A percentile compares a stretch with the other conserved stretches of the same genome.
phyloP scores from a whole-genome alignment of 1,140 invertebrate genomes.

The Drosophila auraria region DNA sequence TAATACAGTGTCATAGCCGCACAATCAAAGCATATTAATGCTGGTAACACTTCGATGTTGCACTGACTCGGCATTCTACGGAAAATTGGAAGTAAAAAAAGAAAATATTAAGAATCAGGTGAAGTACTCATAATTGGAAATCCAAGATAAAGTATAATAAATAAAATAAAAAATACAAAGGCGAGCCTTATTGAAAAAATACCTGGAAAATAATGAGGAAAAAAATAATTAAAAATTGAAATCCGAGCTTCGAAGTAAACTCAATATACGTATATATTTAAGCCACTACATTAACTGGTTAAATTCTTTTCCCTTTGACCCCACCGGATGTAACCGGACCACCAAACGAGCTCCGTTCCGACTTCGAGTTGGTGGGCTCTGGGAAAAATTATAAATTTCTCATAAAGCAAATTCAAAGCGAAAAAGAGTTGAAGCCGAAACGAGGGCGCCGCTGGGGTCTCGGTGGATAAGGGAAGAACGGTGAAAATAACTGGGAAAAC shows the following conservation, averaged over 20 bases:
- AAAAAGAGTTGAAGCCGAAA: slow-evolving; percentile 43
- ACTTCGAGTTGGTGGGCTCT: slow-evolving; percentile 21
- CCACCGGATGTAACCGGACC: background rate
- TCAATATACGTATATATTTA: background rate
- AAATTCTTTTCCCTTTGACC: slow-evolving; percentile 16
- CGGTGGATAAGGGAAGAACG: background rate
- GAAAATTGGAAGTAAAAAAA: too few relatives aligned
- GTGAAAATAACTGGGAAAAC: slow-evolving; percentile 5
- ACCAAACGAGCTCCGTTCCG: slow-evolving; percentile 30
- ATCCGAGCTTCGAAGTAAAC: background rate
- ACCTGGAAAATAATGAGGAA: background rate
- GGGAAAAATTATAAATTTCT: slow-evolving; percentile 36
- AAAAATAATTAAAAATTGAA: slow-evolving; percentile 1
- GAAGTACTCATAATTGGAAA: too few relatives aligned
- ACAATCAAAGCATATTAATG: too few relatives aligned
- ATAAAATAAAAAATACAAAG: background rate
- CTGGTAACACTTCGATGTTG: too few relatives aligned
- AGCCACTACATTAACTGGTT: slow-evolving; percentile 13
- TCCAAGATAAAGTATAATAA: background rate
- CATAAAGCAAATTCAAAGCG: slow-evolving; percentile 45
- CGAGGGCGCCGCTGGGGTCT: slow-evolving; percentile 17
- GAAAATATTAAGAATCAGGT: too few relatives aligned
- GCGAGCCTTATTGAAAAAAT: background rate
- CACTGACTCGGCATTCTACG: too few relatives aligned
- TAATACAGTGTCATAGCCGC: too few relatives aligned